A percentile compares a stretch with the other conserved stretches of the same genome.
These are phyloP conservation scores for Andrena chrysosceles DNA, from an alignment of 2,888 invertebrate species.

Conservation along the genomic window DNA sequence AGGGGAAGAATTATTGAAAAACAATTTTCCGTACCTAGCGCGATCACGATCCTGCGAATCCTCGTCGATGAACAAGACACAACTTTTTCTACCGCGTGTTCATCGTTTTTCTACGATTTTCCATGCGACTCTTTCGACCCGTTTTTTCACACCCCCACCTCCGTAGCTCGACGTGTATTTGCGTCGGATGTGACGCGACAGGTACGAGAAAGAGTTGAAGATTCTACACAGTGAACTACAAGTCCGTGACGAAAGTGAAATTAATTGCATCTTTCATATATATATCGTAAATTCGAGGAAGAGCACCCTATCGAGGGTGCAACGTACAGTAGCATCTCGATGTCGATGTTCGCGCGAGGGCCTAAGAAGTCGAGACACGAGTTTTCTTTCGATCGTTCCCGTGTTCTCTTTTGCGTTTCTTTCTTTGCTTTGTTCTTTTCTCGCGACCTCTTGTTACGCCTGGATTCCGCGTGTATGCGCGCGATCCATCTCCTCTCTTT, in stretches of 20 bases:
- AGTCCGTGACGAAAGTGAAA: slow-evolving; percentile 58
- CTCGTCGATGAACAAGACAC: not conserved
- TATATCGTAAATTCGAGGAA: slow-evolving; percentile 25
- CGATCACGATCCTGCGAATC: not conserved
- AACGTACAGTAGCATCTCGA: slow-evolving; percentile 63
- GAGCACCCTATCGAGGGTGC: slow-evolving; percentile 23
- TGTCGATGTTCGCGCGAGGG: slow-evolving; percentile 65
- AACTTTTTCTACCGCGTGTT: slow-evolving; percentile 53
- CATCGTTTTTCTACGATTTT: slow-evolving; percentile 62
- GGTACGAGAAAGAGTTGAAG: slow-evolving; percentile 41
- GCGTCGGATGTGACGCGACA: slow-evolving; percentile 20
- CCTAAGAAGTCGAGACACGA: slow-evolving; percentile 65
- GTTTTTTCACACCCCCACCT: slow-evolving; percentile 16
- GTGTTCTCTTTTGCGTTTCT: slow-evolving; percentile 12
- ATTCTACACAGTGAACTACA: slow-evolving; percentile 24
- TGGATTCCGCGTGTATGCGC: slow-evolving; percentile 27
- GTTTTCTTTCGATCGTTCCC: slow-evolving; percentile 20
- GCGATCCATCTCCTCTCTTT: slow-evolving; percentile 19
- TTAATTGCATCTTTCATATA: slow-evolving; percentile 31
- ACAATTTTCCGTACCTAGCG: slow-evolving; percentile 43
- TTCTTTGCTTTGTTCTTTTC: not conserved
- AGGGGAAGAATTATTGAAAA: not conserved
- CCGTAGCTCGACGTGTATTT: not conserved
- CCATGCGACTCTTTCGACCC: slow-evolving; percentile 37
- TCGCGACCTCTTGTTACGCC: not conserved